Percentiles rank a stretch among this genome's conserved stretches.
phyloP scores from a whole-genome alignment of 2,113 vertebrate genomes.

The Sinocyclocheilus grahami region DNA sequence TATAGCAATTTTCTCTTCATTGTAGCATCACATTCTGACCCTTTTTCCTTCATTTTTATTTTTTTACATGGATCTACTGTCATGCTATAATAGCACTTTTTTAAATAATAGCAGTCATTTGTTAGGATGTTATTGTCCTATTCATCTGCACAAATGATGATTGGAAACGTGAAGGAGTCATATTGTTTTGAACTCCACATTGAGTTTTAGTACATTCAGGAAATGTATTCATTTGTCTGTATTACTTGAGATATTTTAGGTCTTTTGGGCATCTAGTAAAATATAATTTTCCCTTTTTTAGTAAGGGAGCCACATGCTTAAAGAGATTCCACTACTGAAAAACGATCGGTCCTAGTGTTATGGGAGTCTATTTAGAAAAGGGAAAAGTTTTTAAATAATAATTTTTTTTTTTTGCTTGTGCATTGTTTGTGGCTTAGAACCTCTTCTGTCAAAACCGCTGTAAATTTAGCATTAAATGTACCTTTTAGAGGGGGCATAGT shows the following conservation, averaged over 20 bases:
- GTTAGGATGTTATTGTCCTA: background rate
- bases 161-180: background rate
- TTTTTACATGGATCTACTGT: slow-evolving; percentile 32
- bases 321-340: slow-evolving; percentile 23
- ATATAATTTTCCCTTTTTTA: slow-evolving; percentile 57
- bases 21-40: background rate
- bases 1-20: slow-evolving; percentile 59
- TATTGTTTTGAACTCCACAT: slow-evolving; percentile 3
- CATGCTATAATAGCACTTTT: slow-evolving; percentile 46
- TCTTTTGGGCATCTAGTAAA: slow-evolving; percentile 71
- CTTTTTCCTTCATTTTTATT: background rate
- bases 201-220: slow-evolving; percentile 39
- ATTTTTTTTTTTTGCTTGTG: slow-evolving; percentile 17
- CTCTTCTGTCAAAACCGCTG: slow-evolving; percentile 16
- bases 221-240: slow-evolving; percentile 57
- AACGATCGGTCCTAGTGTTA: background rate
- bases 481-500: background rate
- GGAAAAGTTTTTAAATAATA: background rate
- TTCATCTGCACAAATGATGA: background rate
- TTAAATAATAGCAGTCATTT: background rate
- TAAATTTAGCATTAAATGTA: slow-evolving; percentile 35
- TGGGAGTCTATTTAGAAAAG: slow-evolving; percentile 12
- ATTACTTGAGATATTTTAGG: slow-evolving; percentile 72
- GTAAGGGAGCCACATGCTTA: slow-evolving; percentile 63
- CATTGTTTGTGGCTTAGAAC: slow-evolving; percentile 3